phyloP scores from a whole-genome alignment of 2,797 vertebrate genomes.

The Phalloptychus januarius region DNA sequence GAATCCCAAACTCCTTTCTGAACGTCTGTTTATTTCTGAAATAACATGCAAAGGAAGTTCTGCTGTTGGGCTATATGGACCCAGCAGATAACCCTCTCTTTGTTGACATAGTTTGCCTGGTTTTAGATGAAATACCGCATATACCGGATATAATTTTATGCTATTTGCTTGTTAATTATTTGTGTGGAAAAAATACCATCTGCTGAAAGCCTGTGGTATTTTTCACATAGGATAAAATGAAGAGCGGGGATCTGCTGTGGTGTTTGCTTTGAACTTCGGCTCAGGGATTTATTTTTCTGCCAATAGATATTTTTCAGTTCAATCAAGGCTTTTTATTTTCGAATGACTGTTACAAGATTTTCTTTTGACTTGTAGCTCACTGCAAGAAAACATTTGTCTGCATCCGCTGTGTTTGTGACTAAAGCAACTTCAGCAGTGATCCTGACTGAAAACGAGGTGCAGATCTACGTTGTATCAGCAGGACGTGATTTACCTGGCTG shows the following conservation, averaged over 20 bases:
- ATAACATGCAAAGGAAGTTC: neutral
- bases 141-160: neutral
- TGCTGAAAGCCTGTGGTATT: neutral
- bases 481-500: neutral
- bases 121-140: neutral
- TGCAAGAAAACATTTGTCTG: neutral
- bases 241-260: neutral
- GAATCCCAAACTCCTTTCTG: neutral
- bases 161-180: neutral
- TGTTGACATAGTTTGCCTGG: neutral
- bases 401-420: neutral
- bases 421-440: neutral
- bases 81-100: too few species aligned
- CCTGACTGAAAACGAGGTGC: neutral
- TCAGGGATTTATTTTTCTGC: neutral
- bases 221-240: too few species aligned
- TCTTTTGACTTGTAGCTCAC: neutral
- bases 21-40: neutral
- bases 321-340: neutral
- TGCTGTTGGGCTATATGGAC: neutral
- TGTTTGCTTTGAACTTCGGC: neutral
- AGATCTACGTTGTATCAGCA: neutral
- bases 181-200: neutral
- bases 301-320: neutral
- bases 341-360: neutral